Evolutionary conservation across 1,140 invertebrate genomes (phyloP).

Genomic region (Grapholita molesta): DNA sequence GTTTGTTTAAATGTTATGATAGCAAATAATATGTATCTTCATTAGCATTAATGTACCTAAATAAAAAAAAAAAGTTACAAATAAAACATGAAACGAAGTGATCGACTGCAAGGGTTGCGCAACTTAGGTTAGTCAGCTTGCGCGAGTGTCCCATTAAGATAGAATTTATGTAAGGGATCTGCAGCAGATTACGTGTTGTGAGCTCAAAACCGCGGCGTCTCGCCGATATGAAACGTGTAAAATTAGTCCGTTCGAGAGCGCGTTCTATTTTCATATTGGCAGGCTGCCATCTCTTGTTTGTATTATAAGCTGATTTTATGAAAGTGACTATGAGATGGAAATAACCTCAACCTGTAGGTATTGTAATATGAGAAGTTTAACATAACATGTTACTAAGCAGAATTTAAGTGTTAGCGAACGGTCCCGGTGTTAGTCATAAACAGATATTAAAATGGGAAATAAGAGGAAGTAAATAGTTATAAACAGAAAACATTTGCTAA

Average conservation of each 20-base stretch:
- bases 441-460: too few relatives aligned
- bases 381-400: constrained; percentile 32
- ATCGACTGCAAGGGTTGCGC: not conserved
- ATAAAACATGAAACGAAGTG: not conserved
- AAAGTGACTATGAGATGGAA: constrained; percentile 74
- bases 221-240: constrained; percentile 55
- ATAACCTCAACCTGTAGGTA: constrained; percentile 67
- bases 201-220: constrained; percentile 49
- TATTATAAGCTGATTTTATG: constrained; percentile 78
- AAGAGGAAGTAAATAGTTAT: constrained; percentile 18
- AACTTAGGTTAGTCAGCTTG: not conserved
- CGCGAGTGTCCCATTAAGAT: constrained; percentile 31
- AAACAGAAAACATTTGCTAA: constrained; percentile 45
- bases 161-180: constrained; percentile 38
- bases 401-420: not conserved
- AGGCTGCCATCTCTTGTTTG: constrained; percentile 73
- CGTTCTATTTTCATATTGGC: constrained; percentile 72
- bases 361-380: constrained; percentile 66
- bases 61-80: not conserved
- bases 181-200: constrained; percentile 55
- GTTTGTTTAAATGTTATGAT: too few relatives aligned
- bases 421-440: too few relatives aligned
- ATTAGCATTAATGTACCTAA: too few relatives aligned
- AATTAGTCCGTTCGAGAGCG: constrained; percentile 71
- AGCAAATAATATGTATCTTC: too few relatives aligned